Evolutionary conservation across 1,140 invertebrate genomes (phyloP), one percentile per base, ranked within the genome.

Genomic region (Mya arenaria): DNA sequence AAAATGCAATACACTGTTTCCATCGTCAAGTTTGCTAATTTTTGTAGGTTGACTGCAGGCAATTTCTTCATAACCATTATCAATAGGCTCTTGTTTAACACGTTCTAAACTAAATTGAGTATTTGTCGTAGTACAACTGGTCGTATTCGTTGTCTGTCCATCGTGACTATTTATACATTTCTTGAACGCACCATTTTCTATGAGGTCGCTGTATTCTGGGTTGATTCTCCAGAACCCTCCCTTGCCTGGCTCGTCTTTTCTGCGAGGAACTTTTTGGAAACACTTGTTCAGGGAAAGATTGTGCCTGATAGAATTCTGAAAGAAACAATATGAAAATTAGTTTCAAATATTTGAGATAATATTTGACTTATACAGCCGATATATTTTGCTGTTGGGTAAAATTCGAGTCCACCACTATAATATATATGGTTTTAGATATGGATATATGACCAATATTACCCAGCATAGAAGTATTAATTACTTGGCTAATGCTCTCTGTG

Each of bases 181-280:
- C 73, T 92, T 92, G 78, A 91, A 90, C 41, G 90, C 89, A n/a
- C 89, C 91, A 79, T 91, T 92, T 82, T 91, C 91, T 48, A 92
- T 86, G 86, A 90, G 87, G 77, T 97, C 96, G 13, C 96, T 92
- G 83, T 94, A 94, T 28, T 93, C 92, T 0, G 94, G 94, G 84
- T 98, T 97, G 3, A 98, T 93, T 85, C 96, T 95, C 97, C 97
- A 98, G 91, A 98, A 98, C 0, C 97, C 97, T 4, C 97, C 97
- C 93, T 98, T 98, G 0, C 97, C 97, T 0, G 97, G 97, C 89
- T 98, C 97, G 82, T 97, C 96, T 93, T 98, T 98, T 0, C 96
- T 96, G n/a, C 97, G 94, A 0, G 97, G 96, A 32, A 97, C 95
- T 94, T 98, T 98, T 10, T 98, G 95, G 91, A 98, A 98, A 89